Base-by-base conservation (phyloP, 1,140 invertebrate genomes). In the Pentalonia nigronervosa region DNA sequence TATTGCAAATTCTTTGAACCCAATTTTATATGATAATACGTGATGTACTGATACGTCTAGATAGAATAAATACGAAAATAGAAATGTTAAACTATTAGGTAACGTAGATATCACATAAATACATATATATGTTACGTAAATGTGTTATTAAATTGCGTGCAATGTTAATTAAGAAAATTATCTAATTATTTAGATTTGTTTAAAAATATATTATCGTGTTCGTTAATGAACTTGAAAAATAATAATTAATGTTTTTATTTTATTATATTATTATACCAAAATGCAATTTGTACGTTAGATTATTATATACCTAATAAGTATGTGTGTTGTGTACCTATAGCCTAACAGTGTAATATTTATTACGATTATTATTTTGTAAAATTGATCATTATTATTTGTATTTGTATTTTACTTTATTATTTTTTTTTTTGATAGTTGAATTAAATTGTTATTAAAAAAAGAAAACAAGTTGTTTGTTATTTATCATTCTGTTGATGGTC, bases 401-500 rank as follows among this genome's bases (percentile, higher is more conserved):
- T 84, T 41, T 41, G 21, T 83, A 41, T 83, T 83, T 21, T 83
- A 83, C 36, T 34, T 36, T 36, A 20, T 83, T 36, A 41, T 36
- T 83, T 8, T 36, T 41, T 30, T 86, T 50, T 50, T 89, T 34
- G n/a, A 89, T 89, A 89, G 87, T 89, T 36, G 50, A 89, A 89
- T 89, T 87, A 89, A 89, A 87, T 56, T 89, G 87, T 89, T 89
- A 89, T 89, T n/a, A 17, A 89, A 89, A n/a, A 89, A 89, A 89
- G 53, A 34, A 21, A 88, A 88, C 86, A 20, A 88, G 30, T 50
- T 48, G 48, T 36, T 83, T 21, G 7, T 81, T 20, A 36, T 83
- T 83, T 36, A 23, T 83, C 23, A 36, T 36, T 34, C 34, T 8
- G 8, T 76, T n/a, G 30, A 11, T n/a, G 3, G 60, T 17, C n/a